Base-by-base conservation (phyloP, 2,888 invertebrate genomes). In the Aphidoletes aphidimyza region DNA sequence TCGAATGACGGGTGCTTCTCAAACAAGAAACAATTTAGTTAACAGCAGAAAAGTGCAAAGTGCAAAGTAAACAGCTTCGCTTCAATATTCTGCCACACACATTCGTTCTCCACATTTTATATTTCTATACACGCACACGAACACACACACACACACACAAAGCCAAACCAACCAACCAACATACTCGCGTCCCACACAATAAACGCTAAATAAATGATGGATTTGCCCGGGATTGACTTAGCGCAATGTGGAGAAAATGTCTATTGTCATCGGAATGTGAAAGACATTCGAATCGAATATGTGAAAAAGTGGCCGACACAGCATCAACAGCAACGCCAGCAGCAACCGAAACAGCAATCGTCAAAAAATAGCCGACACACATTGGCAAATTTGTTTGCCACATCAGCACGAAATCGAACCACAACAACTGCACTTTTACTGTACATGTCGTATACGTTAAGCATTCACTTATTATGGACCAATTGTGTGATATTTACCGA, bases 381-480 rank as follows among this genome's bases (percentile, higher is more conserved):
- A 69, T 14, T 14, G n/a, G n/a, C 11, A 69, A 30, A 69, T 30
- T 14, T 9, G 42, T 14, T 42, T 14, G 42, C 69, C 11, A 69
- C 14, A 69, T 30, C 30, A 69, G 34, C 26, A 69, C 69, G 14
- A 69, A 69, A 69, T 69, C 69, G 69, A 26, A 69, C 14, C 69
- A 54, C 69, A 30, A 17, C 69, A 69, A 69, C 14, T 30, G 69
- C 69, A 34, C 69, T 69, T 69, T 34, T 69, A 69, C 34, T 69
- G 9, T 69, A 69, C 69, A 14, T 69, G 2, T 69, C 30, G 69
- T 69, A 69, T 69, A 69, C 69, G 69, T 69, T 69, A 69, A 69
- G 69, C 69, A 69, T 69, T 69, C 69, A 69, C 69, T 69, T 69
- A 69, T 69, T 69, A 69, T 69, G 69, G 69, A 69, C 69, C 69